A percentile compares a stretch with the other conserved stretches of the same genome.
Evolutionary conservation across 92 coral and sea anemone species (phyloP).

Genomic region (Virgularia gustaviana): DNA sequence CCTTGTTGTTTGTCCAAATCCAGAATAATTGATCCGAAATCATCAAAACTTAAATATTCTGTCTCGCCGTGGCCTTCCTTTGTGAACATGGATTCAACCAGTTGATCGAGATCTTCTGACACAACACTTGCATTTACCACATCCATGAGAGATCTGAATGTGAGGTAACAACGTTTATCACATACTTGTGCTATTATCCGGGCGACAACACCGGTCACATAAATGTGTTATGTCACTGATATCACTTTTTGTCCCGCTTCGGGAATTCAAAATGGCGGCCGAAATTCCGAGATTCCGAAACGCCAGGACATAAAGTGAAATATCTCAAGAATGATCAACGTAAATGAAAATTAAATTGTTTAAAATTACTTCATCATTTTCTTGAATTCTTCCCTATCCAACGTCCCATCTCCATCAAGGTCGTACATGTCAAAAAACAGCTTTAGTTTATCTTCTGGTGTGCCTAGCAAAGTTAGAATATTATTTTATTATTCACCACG

Average conservation of each 20-base stretch:
- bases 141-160: constrained; percentile 22
- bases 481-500: background rate
- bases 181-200: too few relatives aligned
- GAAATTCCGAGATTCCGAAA: too few relatives aligned
- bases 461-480: background rate
- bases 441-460: constrained; percentile 31
- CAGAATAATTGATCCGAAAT: constrained; percentile 28
- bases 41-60: constrained; percentile 26
- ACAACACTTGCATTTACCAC: constrained; percentile 33
- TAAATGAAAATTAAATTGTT: background rate
- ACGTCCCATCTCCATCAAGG: constrained; percentile 28
- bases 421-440: constrained; percentile 36
- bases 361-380: constrained; percentile 37
- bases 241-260: too few relatives aligned
- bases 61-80: constrained; percentile 4
- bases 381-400: constrained; percentile 19
- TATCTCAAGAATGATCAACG: background rate
- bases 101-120: constrained; percentile 11
- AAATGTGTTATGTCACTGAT: too few relatives aligned
- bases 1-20: constrained; percentile 28
- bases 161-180: too few relatives aligned
- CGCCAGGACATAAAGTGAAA: background rate
- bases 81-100: constrained; percentile 30
- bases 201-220: too few relatives aligned
- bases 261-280: too few relatives aligned